Evolutionary conservation across 2,888 invertebrate genomes (phyloP).

Genomic region (Cephalotes varians): DNA sequence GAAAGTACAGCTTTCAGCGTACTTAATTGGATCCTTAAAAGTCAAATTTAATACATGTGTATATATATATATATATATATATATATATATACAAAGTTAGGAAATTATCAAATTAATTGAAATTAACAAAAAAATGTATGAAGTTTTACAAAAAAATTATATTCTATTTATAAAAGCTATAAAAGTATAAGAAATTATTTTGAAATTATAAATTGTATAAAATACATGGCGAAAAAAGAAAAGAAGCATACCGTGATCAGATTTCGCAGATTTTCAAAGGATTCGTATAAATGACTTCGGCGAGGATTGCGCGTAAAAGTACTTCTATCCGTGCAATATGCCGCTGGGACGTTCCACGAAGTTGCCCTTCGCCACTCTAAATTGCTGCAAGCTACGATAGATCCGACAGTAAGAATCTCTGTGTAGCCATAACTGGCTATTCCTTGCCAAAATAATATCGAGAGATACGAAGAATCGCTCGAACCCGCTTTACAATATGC

Average conservation of each 20-base stretch:
- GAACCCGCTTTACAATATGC: conserved; percentile 74
- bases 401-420: conserved; percentile 88
- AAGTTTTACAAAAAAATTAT: background rate
- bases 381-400: conserved; percentile 88
- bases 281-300: conserved; percentile 86
- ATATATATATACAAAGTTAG: no score
- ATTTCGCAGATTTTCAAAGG: conserved; percentile 86
- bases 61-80: no score
- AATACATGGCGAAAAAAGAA: background rate
- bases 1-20: conserved; percentile 61
- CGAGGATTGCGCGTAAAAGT: conserved; percentile 89
- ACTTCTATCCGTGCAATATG: conserved; percentile 89
- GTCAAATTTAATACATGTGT: conserved; percentile 12
- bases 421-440: conserved; percentile 85
- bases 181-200: background rate
- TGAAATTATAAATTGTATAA: background rate
- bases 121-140: background rate
- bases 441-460: conserved; percentile 85
- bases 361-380: conserved; percentile 88
- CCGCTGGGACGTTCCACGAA: conserved; percentile 87
- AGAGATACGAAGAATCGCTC: conserved; percentile 82
- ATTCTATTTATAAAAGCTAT: background rate
- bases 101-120: background rate
- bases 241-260: conserved; percentile 75
- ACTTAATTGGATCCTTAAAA: conserved; percentile 74